Base-by-base conservation (phyloP, 1,140 invertebrate genomes). In the Muscidifurax raptorellus region DNA sequence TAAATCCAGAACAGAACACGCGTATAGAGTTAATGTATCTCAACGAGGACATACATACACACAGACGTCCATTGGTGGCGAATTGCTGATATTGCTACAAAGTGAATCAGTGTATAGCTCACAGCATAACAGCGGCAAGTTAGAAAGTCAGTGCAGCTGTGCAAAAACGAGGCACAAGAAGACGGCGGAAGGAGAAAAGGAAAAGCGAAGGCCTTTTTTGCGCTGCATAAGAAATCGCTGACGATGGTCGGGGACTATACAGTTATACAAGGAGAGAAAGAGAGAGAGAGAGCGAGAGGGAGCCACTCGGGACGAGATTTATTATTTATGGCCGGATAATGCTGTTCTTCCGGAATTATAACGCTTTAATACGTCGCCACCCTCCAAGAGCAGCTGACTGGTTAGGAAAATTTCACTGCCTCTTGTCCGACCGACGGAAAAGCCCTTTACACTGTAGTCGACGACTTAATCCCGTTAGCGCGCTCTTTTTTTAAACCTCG, bases 311-410 rank as follows among this genome's bases (percentile, higher is more conserved):
- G 64, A 44, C 22, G 47, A 79, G 84, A 85, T 85, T 82, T 82
- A 85, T 85, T 85, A 85, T 85, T 82, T 85, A 85, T 40, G 59
- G 66, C 22, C 4, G 25, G 75, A 85, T 78, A 82, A 82, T 82
- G 80, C 67, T 69, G 36, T 64, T 78, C 74, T 85, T 82, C 36
- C 15, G 25, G 66, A 85, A 85, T 82, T 85, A 78, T 85, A 72
- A 82, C 67, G 75, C 74, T 78, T 85, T 85, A 78, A 82, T 82
- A 72, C 32, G 27, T 32, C 32, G 12, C 0, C 30, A 25, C 25
- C 15, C 30, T 40, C 71, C 32, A 22, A 40, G 32, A 77, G 44
- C 40, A 77, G 7, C 66, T 83, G 13, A 25, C 44, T 47, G n/a
- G 36, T 18, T 22, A 18, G 66, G 66, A 69, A 69, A 69, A 59